Percentiles rank a stretch among this genome's conserved stretches.
phyloP scores from a whole-genome alignment of 2,888 invertebrate genomes.

The Rhagophthalmus giganteus region DNA sequence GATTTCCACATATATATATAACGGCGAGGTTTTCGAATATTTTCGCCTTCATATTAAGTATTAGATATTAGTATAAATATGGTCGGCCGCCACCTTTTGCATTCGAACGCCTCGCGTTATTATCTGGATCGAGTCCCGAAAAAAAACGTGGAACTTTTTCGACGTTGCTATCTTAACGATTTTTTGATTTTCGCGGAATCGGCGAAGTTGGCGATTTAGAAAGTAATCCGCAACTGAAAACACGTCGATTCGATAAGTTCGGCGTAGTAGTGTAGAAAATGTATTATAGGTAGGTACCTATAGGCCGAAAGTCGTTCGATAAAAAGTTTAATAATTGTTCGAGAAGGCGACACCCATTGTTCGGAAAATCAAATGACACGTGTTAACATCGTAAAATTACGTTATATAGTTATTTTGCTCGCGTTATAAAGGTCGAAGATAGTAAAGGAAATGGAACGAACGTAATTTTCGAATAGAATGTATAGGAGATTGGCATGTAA shows the following conservation, averaged over 20 bases:
- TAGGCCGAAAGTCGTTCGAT: neutral
- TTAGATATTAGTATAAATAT: too few species aligned
- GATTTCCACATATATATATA: conserved; percentile 2
- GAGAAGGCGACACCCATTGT: neutral
- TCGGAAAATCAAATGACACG: neutral
- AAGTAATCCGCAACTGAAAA: neutral
- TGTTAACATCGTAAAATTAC: too few species aligned
- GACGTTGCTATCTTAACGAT: neutral
- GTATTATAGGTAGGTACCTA: too few species aligned
- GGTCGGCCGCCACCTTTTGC: too few species aligned
- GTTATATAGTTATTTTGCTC: neutral
- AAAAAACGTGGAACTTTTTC: too few species aligned
- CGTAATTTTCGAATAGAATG: neutral
- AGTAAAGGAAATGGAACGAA: neutral
- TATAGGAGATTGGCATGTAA: neutral
- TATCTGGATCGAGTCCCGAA: neutral
- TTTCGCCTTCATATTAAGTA: too few species aligned
- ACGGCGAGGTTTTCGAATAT: too few species aligned
- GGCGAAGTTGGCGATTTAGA: too few species aligned
- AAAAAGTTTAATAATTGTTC: neutral
- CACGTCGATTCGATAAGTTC: neutral
- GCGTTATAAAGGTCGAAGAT: neutral
- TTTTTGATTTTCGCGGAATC: neutral
- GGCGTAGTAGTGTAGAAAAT: too few species aligned
- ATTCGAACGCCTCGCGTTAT: too few species aligned